These are phyloP conservation scores for Eulithis prunata DNA, from an alignment of 2,888 invertebrate species.

Conservation along the genomic window DNA sequence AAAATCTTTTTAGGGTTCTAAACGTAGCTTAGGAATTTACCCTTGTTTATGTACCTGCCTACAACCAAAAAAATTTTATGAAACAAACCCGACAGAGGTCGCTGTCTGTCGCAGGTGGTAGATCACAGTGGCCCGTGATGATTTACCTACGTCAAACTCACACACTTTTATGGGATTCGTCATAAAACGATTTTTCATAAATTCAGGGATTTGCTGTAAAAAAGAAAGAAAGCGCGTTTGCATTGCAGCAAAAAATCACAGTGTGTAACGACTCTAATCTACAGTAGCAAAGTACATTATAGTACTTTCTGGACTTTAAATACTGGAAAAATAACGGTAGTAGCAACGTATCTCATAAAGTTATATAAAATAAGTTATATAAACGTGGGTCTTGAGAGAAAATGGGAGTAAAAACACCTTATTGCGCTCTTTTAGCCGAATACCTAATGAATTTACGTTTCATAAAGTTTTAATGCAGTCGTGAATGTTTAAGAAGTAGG, in stretches of 20 bases:
- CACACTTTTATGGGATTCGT: no score
- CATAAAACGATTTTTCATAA: no score
- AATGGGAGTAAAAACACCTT: slow-evolving; percentile 25
- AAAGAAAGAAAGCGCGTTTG: not conserved
- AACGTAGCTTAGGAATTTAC: no score
- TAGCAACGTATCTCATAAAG: slow-evolving; percentile 32
- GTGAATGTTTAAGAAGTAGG: slow-evolving; percentile 24
- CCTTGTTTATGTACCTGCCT: no score
- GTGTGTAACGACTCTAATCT: not conserved
- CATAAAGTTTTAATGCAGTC: slow-evolving; percentile 36
- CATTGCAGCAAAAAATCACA: no score
- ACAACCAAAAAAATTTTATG: no score
- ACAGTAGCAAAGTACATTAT: not conserved
- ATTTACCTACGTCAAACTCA: no score
- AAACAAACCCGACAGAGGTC: no score
- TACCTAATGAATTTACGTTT: slow-evolving; percentile 36
- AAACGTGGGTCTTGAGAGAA: slow-evolving; percentile 26
- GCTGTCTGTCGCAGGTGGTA: no score
- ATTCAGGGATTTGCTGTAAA: no score
- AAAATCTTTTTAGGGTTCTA: no score
- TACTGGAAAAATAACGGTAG: slow-evolving; percentile 26
- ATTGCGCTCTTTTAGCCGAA: slow-evolving; percentile 30
- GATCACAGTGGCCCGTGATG: no score
- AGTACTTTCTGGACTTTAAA: slow-evolving; percentile 12
- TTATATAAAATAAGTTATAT: slow-evolving; percentile 23